Evolutionary conservation across 1,140 invertebrate genomes (phyloP), one percentile per base, ranked within the genome.

Genomic region (Temnothorax curvispinosus): DNA sequence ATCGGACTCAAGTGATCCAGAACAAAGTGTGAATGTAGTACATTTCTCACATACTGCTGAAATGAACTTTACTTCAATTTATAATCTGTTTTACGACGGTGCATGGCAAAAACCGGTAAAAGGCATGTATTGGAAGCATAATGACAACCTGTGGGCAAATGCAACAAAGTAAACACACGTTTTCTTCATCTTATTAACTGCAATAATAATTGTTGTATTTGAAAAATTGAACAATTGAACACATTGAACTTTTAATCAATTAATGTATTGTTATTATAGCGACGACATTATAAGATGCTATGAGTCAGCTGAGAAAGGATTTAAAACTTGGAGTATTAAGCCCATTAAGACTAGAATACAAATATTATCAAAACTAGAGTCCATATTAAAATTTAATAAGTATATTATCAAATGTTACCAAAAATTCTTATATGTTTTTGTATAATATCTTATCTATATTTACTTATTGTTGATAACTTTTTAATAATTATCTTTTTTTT

Each of bases 61-160:
- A 64, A 64, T 18, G 6, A 35, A 18, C 3, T 15, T 1, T 62
- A 13, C 11, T 38, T 44, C 32, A 13, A 5, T 47, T 54, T 32
- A 3, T 9, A 47, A 77, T 47, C 18, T 77, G 5, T 77, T 64
- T 77, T 77, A 64, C 64, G 18, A 77, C 35, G 56, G 41, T 41
- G 35, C 11, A 0, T 77, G 75, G 75, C 75, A 64, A 64, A 47
- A 62, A 64, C 56, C 75, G 3, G 2, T n/a, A 13, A 3, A 77
- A 9, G 4, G 11, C 21, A 62, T 38, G 5, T 77, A 77, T 77
- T 77, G 41, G 56, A 13, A 21, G 5, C 27, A 47, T 47, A 15
- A 77, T 7, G 9, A n/a, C 52, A 6, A 0, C 13, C 3, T 77
- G 13, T 77, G 41, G 41, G 56, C 75, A 8, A 35, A 77, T 35